Conservation (phyloP, 2,888 invertebrate genomes). For the Vesta saturnalis region DNA sequence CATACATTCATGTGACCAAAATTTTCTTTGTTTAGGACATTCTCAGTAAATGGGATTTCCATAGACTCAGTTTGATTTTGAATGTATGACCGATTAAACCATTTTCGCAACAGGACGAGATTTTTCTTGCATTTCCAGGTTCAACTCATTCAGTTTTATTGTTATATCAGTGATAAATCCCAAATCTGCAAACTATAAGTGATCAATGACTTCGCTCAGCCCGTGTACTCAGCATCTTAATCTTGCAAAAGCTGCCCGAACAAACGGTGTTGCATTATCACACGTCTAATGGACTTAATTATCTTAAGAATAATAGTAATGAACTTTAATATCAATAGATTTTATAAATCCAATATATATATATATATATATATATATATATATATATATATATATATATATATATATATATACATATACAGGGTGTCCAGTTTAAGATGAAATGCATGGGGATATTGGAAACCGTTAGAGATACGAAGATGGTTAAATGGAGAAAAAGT, state of each 20-base stretch:
- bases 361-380: no score
- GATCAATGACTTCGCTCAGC: not conserved
- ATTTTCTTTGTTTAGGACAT: slow-evolving; percentile 2
- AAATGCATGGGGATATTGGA: no score
- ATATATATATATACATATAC: no score
- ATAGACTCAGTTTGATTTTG: slow-evolving; percentile 9
- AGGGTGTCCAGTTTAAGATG: no score
- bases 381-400: no score
- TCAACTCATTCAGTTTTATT: slow-evolving; percentile 22
- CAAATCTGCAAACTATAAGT: slow-evolving; percentile 27
- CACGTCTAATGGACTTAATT: no score
- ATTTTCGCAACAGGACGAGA: slow-evolving; percentile 8
- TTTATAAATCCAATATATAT: no score
- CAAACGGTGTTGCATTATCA: no score
- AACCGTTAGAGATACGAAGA: no score
- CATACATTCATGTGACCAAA: slow-evolving; percentile 13
- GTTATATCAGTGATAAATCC: slow-evolving; percentile 33
- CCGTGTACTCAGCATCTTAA: not conserved
- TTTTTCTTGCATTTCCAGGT: slow-evolving; percentile 1
- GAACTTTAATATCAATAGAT: no score
- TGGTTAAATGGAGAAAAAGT: no score
- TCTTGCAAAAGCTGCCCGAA: not conserved
- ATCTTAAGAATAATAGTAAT: no score
- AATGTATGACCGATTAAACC: slow-evolving; percentile 8
- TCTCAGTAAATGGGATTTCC: slow-evolving; percentile 15